phyloP scores from a whole-genome alignment of 2,797 vertebrate species.

The Mionectes olivaceus region DNA sequence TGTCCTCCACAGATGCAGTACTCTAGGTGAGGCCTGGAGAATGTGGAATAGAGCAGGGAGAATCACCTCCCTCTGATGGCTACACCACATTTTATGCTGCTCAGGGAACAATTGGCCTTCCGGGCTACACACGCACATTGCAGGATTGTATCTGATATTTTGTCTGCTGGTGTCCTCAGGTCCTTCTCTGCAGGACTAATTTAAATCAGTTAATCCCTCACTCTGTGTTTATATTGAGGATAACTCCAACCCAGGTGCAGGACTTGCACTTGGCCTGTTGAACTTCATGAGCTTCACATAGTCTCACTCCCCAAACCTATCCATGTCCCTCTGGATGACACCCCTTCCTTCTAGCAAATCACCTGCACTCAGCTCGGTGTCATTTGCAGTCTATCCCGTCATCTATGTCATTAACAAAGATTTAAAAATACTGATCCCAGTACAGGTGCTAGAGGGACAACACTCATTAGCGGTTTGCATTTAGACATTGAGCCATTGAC shows the following conservation, averaged over 20 bases:
- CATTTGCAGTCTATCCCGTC: background rate
- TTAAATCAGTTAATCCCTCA: background rate
- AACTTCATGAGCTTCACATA: background rate
- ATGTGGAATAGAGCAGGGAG: fast-evolving
- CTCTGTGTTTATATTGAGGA: background rate
- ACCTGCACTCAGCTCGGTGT: background rate
- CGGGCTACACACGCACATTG: background rate
- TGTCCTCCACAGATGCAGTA: no score
- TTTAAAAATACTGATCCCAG: background rate
- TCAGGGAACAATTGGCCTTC: background rate
- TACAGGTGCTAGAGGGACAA: background rate
- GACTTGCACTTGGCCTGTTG: background rate
- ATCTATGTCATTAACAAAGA: background rate
- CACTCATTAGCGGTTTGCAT: background rate
- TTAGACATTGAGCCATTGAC: background rate
- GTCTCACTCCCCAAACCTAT: background rate
- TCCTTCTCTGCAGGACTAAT: background rate
- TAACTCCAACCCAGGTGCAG: fast-evolving
- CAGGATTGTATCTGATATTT: background rate
- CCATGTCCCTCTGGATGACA: background rate
- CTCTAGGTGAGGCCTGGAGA: background rate
- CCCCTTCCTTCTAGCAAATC: background rate
- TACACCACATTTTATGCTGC: background rate
- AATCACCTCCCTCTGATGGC: background rate
- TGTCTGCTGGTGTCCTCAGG: background rate